Conservation (phyloP, 1,140 invertebrate species). For the Periplaneta americana region DNA sequence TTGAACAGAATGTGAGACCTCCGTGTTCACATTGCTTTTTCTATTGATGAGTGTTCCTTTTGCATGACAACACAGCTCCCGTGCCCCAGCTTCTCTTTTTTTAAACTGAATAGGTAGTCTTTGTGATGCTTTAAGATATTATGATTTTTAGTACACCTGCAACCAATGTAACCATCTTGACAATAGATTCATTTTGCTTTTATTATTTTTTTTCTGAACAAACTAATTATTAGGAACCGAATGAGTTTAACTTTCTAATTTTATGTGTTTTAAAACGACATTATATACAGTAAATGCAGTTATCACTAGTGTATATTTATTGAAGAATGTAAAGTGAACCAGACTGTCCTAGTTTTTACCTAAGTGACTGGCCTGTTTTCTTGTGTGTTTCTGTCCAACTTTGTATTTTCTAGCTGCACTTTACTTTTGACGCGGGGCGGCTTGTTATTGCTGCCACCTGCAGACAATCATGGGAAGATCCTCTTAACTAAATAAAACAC, state of each 20-base stretch:
- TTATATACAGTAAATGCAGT: background rate
- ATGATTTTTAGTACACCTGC: background rate
- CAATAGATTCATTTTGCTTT: background rate
- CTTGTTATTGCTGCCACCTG: background rate
- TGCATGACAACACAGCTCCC: background rate
- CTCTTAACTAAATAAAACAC: background rate
- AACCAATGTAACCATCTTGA: background rate
- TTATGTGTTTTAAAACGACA: background rate
- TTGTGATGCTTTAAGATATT: background rate
- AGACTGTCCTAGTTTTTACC: background rate
- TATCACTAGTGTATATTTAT: constrained; percentile 1
- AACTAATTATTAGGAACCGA: background rate
- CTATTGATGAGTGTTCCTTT: background rate
- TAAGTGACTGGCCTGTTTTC: background rate
- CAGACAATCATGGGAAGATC: constrained; percentile 8
- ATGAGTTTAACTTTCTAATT: background rate
- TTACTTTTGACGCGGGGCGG: background rate
- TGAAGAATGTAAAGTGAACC: background rate
- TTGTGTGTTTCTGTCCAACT: constrained; percentile 4
- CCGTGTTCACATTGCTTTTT: background rate
- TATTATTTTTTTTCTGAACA: background rate
- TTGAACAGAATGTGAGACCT: background rate
- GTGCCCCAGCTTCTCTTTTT: background rate
- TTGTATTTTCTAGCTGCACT: constrained; percentile 1
- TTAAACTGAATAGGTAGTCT: background rate